Conservation (phyloP, 2,113 vertebrate species). For the Eubucco bourcierii region DNA sequence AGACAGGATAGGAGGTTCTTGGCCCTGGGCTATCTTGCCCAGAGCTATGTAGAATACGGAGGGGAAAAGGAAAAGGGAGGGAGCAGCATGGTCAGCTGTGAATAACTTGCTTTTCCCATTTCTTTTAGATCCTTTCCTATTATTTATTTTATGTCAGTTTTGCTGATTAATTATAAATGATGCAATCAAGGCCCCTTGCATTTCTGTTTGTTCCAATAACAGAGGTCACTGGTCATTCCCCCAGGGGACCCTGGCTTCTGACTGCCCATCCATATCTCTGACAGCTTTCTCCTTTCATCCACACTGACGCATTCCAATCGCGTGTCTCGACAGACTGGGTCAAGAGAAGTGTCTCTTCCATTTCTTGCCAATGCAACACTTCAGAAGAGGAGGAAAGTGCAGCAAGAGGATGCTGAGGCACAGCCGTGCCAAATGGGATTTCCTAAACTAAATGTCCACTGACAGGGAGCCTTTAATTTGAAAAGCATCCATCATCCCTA, state of each 20-base stretch:
- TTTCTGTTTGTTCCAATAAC: background rate
- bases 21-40: background rate
- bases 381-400: background rate
- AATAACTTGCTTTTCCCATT: background rate
- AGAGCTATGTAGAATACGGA: background rate
- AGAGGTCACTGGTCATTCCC: background rate
- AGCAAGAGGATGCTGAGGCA: background rate
- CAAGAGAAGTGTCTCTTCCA: background rate
- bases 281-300: background rate
- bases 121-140: background rate
- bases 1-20: background rate
- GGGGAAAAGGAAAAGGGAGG: background rate
- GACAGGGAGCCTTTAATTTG: background rate
- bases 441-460: background rate
- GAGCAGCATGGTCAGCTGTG: background rate
- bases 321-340: rapidly evolving
- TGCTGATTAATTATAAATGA: slow-evolving; percentile 29
- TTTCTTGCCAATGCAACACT: background rate
- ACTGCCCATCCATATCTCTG: background rate
- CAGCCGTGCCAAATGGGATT: background rate
- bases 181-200: background rate
- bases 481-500: background rate
- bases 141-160: slow-evolving; percentile 30
- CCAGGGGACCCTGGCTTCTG: background rate
- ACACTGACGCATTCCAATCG: background rate